Base-by-base conservation (phyloP, 1,140 invertebrate genomes). In the Drosophila athabasca region DNA sequence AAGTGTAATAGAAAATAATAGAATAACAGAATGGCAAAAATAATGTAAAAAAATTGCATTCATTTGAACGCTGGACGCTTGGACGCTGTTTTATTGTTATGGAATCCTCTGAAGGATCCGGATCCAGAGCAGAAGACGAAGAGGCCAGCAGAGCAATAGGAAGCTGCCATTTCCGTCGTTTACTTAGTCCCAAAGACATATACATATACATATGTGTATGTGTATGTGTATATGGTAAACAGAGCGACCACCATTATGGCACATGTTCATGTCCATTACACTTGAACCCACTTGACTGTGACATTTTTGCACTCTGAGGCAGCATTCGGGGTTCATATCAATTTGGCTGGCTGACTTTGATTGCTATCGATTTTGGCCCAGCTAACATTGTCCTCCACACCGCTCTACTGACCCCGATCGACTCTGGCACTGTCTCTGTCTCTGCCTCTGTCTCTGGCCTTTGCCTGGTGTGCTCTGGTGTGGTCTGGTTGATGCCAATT, bases 361-460 rank as follows among this genome's bases (percentile, higher is more conserved):
- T 75, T 75, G 54, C 72, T 52, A 75, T 75, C 72, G 72, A 75
- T 75, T 75, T 60, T 60, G 43, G 66, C 64, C 62, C 54, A 54
- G 55, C 61, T 75, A 55, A 58, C 44, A 24, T 52, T 52, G 29
- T 31, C 6, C 7, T 15, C 52, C 17, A 19, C 17, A 19, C 17
- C 58, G 29, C 66, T 46, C 71, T 31, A 75, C 55, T 75, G 72
- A 75, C 55, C 71, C 62, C 70, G 61, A 65, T 74, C 39, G 61
- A 66, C 17, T 1, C 17, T 19, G 17, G 17, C 17, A 19, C 24
- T 26, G 24, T 0, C 24, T 5, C 24, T 26, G 24, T 24, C 24
- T 24, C 24, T 24, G 22, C 2, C 22, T 24, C 74, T 65, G 52
- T n/a, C 48, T 24, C 6, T 43, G 52, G 57, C 71, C 64, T 69